Base-by-base conservation (phyloP, 2,113 vertebrate genomes). In the Lates calcarifer region DNA sequence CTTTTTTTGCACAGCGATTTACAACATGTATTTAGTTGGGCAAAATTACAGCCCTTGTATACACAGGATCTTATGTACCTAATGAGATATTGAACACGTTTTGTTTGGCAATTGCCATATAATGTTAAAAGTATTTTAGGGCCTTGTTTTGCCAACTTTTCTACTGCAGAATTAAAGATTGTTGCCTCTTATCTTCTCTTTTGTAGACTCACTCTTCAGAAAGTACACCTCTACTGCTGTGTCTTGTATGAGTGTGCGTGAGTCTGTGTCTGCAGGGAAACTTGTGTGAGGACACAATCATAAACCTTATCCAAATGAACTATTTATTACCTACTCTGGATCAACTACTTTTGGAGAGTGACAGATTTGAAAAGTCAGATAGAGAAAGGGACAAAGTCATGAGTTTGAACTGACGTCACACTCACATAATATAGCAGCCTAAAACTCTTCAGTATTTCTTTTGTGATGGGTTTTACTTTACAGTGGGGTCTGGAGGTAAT, bases 401-500 rank as follows among this genome's bases (percentile, higher is more conserved):
- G 37, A 68, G 28, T n/a, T 74, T 56, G 29, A 79, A 74, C 41
- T 51, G 18, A 43, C 22, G 8, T 60, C n/a, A 43, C 9, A 77
- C 18, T 63, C 31, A 3, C 26, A 62, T 53, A 35, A 11, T 20
- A n/a, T 13, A 39, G 24, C 20, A 28, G 24, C 45, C 37, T 29
- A 41, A 31, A 37, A 29, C 58, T 61, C 55, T 69, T 62, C 28
- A 7, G 31, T 70, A 28, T 33, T 24, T 61, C 29, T 15, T 61
- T 24, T 31, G n/a, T 2, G 41, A 62, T 0, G 18, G 47, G 14
- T 41, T 41, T 41, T 41, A 47, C 28, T 39, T 29, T 57, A 31
- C 66, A 28, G 43, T n/a, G 14, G 26, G 47, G 70, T 55, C 51
- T 79, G 58, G 70, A 62, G 20, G 15, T 79, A 39, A 70, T 86